A percentile compares a stretch with the other conserved stretches of the same genome.
Conservation (phyloP, 1,140 invertebrate genomes). For the Bombus breviceps region DNA sequence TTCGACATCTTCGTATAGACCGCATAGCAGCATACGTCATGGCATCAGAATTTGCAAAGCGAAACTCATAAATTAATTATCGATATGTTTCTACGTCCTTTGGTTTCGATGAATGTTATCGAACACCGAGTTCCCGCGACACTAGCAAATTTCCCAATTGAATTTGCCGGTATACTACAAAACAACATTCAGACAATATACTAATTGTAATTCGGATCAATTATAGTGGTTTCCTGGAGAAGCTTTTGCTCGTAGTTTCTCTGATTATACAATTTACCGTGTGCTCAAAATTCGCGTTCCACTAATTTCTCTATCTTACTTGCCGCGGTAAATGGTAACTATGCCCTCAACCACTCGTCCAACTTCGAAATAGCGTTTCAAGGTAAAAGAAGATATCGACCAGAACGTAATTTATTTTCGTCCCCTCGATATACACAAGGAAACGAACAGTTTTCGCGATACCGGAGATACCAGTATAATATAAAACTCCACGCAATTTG, state of each 20-base stretch:
- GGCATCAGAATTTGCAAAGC: not conserved
- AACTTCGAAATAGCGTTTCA: not conserved
- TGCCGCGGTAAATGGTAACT: not conserved
- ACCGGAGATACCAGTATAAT: not conserved
- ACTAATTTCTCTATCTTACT: conserved; percentile 2
- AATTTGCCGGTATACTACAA: conserved; percentile 7
- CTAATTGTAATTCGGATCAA: conserved; percentile 23
- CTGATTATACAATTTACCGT: conserved; percentile 1
- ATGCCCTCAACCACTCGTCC: too few species aligned
- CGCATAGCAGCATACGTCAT: not conserved
- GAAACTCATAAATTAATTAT: conserved; percentile 9
- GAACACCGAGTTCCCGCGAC: not conserved
- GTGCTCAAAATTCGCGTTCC: not conserved
- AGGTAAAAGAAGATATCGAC: not conserved
- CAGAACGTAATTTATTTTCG: not conserved
- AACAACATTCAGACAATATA: conserved; percentile 10
- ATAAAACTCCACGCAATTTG: too few species aligned
- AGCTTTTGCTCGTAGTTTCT: conserved; percentile 11
- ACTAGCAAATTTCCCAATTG: conserved; percentile 10
- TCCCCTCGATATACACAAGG: not conserved
- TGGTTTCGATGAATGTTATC: conserved; percentile 1
- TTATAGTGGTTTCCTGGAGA: not conserved
- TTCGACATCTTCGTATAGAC: not conserved
- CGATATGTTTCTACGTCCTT: not conserved
- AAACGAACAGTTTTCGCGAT: not conserved